Evolutionary conservation across 2,113 vertebrate species (phyloP).

Genomic region (Phylloscopus trochilus): DNA sequence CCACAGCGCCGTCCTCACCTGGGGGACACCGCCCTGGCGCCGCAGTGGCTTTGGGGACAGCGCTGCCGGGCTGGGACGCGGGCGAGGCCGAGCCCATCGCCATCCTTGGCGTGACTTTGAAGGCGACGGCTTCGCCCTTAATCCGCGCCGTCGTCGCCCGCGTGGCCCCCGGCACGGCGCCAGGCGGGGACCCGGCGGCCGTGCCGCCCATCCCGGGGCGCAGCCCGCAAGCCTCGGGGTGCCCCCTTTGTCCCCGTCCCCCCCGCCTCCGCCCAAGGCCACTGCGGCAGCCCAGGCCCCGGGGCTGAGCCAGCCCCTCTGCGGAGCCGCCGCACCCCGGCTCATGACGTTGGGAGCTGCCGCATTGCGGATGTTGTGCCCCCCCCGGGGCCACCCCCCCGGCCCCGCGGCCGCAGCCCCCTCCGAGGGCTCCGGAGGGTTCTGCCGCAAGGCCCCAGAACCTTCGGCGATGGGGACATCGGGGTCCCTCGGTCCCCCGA

Average conservation of each 20-base stretch:
- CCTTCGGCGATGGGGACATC: accelerated
- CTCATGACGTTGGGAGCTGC: conserved; percentile 39
- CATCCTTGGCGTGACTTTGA: conserved; percentile 23
- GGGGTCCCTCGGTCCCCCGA: accelerated
- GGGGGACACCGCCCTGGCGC: background rate
- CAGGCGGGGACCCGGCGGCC: background rate
- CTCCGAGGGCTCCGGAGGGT: background rate
- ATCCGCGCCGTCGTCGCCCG: background rate
- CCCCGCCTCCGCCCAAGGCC: background rate
- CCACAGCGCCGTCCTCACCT: background rate
- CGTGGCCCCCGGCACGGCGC: background rate
- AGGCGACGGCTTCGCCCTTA: background rate
- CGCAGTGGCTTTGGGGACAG: background rate
- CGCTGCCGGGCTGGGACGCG: accelerated
- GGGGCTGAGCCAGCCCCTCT: conserved; percentile 8
- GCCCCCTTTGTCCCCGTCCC: background rate
- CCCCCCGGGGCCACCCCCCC: background rate
- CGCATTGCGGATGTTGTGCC: conserved; percentile 42
- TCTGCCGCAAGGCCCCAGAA: background rate
- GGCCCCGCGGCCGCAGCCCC: background rate
- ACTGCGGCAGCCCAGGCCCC: background rate
- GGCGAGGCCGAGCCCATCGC: background rate
- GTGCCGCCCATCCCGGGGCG: background rate
- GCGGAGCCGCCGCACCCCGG: conserved; percentile 22
- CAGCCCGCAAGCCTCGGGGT: background rate